phyloP scores from a whole-genome alignment of 2,888 invertebrate species.

The Dilophus febrilis region DNA sequence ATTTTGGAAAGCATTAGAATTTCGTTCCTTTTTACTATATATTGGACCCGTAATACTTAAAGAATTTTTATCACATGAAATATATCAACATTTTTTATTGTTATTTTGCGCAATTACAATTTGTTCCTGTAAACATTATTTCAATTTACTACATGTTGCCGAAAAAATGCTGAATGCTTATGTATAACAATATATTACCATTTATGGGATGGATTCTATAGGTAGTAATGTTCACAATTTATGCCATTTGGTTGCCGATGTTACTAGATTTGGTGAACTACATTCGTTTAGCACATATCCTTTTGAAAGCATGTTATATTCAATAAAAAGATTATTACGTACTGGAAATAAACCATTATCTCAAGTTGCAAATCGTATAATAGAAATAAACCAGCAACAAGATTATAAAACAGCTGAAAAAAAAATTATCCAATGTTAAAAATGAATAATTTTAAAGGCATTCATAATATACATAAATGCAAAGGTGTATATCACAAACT shows the following conservation, averaged over 20 bases:
- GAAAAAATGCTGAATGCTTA: conserved; percentile 7
- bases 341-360: conserved; percentile 8
- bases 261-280: conserved; percentile 9
- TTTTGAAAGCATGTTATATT: conserved; percentile 8
- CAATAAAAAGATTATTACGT: conserved; percentile 6
- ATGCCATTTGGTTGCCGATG: conserved; percentile 10
- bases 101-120: conserved; percentile 2
- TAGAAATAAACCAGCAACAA: background rate
- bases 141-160: background rate
- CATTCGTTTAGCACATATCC: conserved; percentile 6
- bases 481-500: no score
- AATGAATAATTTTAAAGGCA: no score
- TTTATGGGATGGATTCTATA: conserved; percentile 8
- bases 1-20: conserved; percentile 5
- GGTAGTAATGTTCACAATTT: conserved; percentile 10
- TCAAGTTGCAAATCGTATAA: conserved; percentile 7
- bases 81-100: conserved; percentile 2
- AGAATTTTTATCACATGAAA: background rate
- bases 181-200: conserved; percentile 7
- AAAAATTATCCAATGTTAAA: no score
- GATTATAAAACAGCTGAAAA: no score
- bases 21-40: conserved; percentile 3
- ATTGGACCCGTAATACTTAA: conserved; percentile 1
- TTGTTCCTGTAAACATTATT: background rate
- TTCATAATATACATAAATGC: no score